Evolutionary conservation across 2,797 vertebrate species (phyloP), one percentile per base, ranked within the genome.

Genomic region (Pseudopleuronectes americanus): DNA sequence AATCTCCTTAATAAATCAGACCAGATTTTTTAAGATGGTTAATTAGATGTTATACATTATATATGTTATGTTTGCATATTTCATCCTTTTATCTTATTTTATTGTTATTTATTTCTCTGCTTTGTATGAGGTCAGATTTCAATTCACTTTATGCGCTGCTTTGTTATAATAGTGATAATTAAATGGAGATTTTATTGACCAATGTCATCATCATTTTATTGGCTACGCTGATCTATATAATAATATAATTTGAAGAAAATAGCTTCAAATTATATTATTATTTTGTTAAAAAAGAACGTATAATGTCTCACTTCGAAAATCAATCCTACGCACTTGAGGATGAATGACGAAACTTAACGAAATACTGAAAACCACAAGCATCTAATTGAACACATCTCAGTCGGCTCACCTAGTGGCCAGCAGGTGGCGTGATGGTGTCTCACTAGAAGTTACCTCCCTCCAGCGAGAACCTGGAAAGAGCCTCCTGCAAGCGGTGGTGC

Each of bases 391-490:
- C 41, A 43, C 12, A 5, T 4, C 14, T 16, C 21, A 13, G 57
- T n/a, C 52, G n/a, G 49, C 76, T 90, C 68, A 92, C 93, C 92
- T 84, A 63, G 71, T 84, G 77, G 74, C 86, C 90, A 91, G 90
- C 83, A 89, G 91, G 86, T 76, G 85, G 84, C 47, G 49, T 78
- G 65, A 56, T 73, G 74, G 69, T 19, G 70, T 78, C 77, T 93
- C 83, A 94, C 76, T 94, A 81, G 80, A 91, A 94, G 89, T 87
- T 87, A 3, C 79, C 87, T 52, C 88, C 76, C 62, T 91, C 88
- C 81, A 94, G 85, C 10, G 91, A 91, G 66, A 93, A 92, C 79
- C 94, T 88, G 43, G 92, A 93, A 38, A 95, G 91, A 58, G 84
- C 85, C 78, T 91, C 90, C 58, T 91, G 93, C 79, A 95, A 88